Conservation (phyloP, 2,888 invertebrate species). For the Flabesymbios commensalis region DNA sequence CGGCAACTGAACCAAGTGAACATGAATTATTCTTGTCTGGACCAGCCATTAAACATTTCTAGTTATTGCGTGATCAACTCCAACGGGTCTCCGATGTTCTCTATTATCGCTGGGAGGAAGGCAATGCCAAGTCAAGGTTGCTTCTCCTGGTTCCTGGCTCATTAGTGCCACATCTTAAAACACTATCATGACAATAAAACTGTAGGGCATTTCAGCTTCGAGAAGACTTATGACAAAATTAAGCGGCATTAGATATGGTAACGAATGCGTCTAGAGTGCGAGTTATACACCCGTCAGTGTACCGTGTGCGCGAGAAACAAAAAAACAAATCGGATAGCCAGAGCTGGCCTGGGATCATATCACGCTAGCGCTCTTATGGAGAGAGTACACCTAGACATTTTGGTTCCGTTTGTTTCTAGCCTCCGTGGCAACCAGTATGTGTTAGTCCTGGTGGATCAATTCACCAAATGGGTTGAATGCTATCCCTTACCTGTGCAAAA, state of each 20-base stretch:
- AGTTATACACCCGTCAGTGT: background rate
- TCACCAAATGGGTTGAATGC: slow-evolving; percentile 7
- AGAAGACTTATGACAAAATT: background rate
- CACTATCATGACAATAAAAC: slow-evolving; percentile 1
- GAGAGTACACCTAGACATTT: slow-evolving; percentile 5
- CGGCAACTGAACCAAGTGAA: background rate
- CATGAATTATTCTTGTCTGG: background rate
- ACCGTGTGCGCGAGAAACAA: background rate
- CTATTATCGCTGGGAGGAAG: background rate
- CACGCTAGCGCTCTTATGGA: background rate
- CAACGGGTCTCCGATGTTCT: background rate
- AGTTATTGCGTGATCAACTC: background rate
- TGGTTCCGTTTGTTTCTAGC: background rate
- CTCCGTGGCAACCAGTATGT: slow-evolving; percentile 2
- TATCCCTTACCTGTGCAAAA: background rate
- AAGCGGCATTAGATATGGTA: background rate
- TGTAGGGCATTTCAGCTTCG: background rate
- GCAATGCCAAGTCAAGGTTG: too few relatives aligned
- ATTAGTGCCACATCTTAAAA: too few relatives aligned
- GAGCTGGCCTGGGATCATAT: background rate
- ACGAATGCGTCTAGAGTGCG: background rate
- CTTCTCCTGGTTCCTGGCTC: too few relatives aligned
- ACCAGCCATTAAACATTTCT: background rate
- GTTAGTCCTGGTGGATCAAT: slow-evolving; percentile 7
- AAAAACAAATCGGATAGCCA: background rate